Percentiles rank a stretch among this genome's conserved stretches.
phyloP scores from a whole-genome alignment of 2,113 vertebrate genomes.

The Siphamia tubifer region DNA sequence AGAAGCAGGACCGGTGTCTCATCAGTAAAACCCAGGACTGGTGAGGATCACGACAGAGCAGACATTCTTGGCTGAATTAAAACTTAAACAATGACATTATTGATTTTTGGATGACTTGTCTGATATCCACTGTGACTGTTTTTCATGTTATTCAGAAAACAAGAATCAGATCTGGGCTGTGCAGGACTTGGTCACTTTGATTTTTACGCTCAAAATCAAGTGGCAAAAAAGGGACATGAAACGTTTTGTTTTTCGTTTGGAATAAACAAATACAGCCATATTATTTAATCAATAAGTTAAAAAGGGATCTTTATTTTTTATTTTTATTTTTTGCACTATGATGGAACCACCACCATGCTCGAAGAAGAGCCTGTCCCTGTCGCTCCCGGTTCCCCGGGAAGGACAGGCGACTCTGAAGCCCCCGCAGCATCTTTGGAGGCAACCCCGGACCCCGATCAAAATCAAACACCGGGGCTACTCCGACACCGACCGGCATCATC shows the following conservation, averaged over 20 bases:
- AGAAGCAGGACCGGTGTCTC: conserved; percentile 61
- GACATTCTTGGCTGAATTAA: conserved; percentile 42
- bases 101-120: conserved; percentile 40
- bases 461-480: conserved; percentile 86
- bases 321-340: conserved; percentile 75
- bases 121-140: conserved; percentile 67
- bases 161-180: conserved; percentile 45
- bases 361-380: conserved; percentile 90
- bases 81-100: conserved; percentile 44
- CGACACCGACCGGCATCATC: conserved; percentile 84
- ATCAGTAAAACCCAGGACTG: conserved; percentile 51
- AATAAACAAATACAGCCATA: conserved; percentile 69
- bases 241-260: conserved; percentile 50
- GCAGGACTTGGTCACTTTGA: conserved; percentile 69
- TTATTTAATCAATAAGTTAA: conserved; percentile 49
- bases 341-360: conserved; percentile 89
- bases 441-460: conserved; percentile 89
- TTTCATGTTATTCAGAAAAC: conserved; percentile 60
- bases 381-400: conserved; percentile 90
- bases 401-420: conserved; percentile 88
- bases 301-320: conserved; percentile 37
- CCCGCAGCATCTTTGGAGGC: conserved; percentile 92
- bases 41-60: conserved; percentile 27
- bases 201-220: conserved; percentile 57
- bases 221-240: conserved; percentile 66